Conservation (phyloP, 2,888 invertebrate species). For the Spodoptera littoralis region DNA sequence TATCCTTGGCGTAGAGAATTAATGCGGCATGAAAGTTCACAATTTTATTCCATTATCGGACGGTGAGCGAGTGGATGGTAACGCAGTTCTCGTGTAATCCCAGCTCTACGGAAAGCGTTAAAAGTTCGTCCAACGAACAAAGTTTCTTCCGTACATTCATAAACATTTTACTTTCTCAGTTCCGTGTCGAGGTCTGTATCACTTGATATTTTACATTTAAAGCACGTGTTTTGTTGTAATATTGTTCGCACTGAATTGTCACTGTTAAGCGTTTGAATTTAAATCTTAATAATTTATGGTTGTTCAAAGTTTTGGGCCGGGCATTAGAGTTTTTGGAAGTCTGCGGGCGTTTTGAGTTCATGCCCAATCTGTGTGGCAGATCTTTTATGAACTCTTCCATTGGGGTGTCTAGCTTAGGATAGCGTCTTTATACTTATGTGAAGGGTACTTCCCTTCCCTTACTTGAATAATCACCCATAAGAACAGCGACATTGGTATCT, state of each 20-base stretch:
- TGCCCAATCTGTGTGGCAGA: conserved; percentile 28
- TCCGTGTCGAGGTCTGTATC: conserved; percentile 62
- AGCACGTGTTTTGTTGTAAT: conserved; percentile 57
- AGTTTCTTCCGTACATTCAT: conserved; percentile 82
- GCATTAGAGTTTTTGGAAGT: conserved; percentile 47
- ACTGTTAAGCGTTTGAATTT: conserved; percentile 33
- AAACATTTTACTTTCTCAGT: conserved; percentile 82
- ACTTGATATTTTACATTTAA: conserved; percentile 75
- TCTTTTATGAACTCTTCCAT: conserved; percentile 15
- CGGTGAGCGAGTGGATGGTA: conserved; percentile 72
- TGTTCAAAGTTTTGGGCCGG: conserved; percentile 33
- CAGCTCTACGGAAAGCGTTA: conserved; percentile 73
- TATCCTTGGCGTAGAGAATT: conserved; percentile 61
- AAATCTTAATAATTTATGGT: conserved; percentile 47
- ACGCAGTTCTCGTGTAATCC: conserved; percentile 85
- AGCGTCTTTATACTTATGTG: neutral
- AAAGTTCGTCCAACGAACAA: conserved; percentile 73
- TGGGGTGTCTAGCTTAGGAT: neutral
- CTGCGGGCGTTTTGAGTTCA: conserved; percentile 21
- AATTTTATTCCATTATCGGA: conserved; percentile 79
- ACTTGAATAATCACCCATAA: neutral
- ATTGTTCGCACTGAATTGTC: conserved; percentile 42
- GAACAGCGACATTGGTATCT: neutral
- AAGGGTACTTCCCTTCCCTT: neutral
- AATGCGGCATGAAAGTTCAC: conserved; percentile 71